Evolutionary conservation across 1,140 invertebrate species (phyloP), one percentile per base, ranked within the genome.

Genomic region (Thereuonema tuberculata): DNA sequence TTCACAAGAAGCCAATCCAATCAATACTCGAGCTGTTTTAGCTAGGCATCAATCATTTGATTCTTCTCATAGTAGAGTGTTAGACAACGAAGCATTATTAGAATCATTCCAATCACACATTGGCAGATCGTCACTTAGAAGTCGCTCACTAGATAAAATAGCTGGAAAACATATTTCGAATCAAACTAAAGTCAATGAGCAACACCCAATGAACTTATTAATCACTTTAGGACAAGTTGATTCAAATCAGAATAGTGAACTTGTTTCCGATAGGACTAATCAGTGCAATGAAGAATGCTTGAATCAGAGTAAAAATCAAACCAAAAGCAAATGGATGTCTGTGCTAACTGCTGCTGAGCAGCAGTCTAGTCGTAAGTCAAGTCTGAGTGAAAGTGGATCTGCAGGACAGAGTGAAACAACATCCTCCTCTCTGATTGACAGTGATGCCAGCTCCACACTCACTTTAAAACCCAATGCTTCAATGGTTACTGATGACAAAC

Each of bases 41-140:
- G 57, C 46, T n/a, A 59, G 64, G 37, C 64, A 65, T 50, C 56
- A 61, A 31, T 63, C 64, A 29, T 29, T 67, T 37, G 63, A 67
- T 55, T 54, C 66, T 31, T n/a, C 60, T 2, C 25, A 55, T 21
- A 21, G 21, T 12, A 55, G 53, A 29, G 53, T 12, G 14, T 55
- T 25, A n/a, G 53, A 55, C 14, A 25, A 55, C 23, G 28, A 29
- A 5, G 17, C 23, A 23, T 5, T 25, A 12, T 29, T 55, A 29
- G 28, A 55, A 21, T 5, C 53, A 28, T 55, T 12, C 21, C 23
- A 21, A 12, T 9, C 53, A 21, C 17, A 17, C 24, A 14, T 12
- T 12, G 28, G 28, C 5, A 23, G 3, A n/a, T 9, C 26, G 3
- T 27, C 53, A 9, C 17, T 55, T 27, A 55, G 53, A 12, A 55